Evolutionary conservation across 1,140 invertebrate genomes (phyloP), one percentile per base, ranked within the genome.

Genomic region (Heliothis subflexa): DNA sequence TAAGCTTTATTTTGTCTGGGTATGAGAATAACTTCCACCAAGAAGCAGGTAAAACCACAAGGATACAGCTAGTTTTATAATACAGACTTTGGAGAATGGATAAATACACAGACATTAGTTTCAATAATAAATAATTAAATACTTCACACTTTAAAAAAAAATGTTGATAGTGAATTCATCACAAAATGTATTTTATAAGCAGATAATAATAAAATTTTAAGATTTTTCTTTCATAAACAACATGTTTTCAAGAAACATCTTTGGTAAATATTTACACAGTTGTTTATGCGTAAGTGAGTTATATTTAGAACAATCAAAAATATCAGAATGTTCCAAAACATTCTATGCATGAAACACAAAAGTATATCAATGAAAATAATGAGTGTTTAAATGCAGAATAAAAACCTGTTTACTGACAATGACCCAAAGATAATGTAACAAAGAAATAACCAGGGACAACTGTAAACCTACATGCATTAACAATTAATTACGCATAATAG

Each of bases 401-500:
- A 70, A 70, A 70, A 70, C 66, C 21, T 70, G 66, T 50, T 70
- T 70, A 13, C 62, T 66, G 47, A 70, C 66, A 70, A 68, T 68
- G 64, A 68, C 40, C 64, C 21, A 49, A 61, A 61, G 55, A 74
- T 61, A 74, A 49, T 62, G 14, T 62, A 47, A 78, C 57, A 78
- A 77, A 62, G 71, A 77, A 66, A 76, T 74, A 54, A 25, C 64
- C 50, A 70, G 57, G 47, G 71, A 78, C 33, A 28, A 62, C 28
- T 62, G 61, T 18, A n/a, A 45, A 50, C 52, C 28, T 61, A 16
- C 28, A 59, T 70, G 50, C 40, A 79, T 78, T 80, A 81, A 82
- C 13, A 40, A 78, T 85, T 85, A 85, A 83, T 83, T 85, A 82
- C 76, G 70, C 71, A 78, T 78, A 83, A 77, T 79, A 80, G 21